Conservation (phyloP, 2,797 vertebrate genomes). For the Onychomys arenicola region DNA sequence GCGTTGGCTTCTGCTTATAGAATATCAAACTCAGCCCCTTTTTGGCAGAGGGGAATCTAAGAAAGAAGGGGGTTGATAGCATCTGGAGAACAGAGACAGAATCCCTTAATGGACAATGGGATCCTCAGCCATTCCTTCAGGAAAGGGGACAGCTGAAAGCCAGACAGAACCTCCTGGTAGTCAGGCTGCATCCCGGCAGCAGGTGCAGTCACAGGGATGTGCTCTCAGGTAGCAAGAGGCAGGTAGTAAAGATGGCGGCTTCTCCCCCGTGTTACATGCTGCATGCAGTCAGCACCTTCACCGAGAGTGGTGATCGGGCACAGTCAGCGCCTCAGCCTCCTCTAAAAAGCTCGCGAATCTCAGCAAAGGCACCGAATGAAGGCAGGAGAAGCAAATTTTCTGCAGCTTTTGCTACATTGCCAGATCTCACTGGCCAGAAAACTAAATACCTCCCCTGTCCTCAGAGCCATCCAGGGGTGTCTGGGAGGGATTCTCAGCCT, state of each 20-base stretch:
- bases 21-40: not conserved
- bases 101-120: not conserved
- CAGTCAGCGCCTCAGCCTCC: not conserved
- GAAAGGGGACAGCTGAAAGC: not conserved
- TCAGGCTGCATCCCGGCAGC: not conserved
- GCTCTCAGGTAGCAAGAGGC: not conserved
- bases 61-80: not conserved
- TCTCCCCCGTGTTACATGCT: not conserved
- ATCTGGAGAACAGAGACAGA: not conserved
- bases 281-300: not conserved
- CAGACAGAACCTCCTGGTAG: not conserved
- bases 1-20: conserved; percentile 20
- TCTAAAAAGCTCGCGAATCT: not conserved
- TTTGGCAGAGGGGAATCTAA: not conserved
- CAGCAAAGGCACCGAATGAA: not conserved
- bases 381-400: not conserved
- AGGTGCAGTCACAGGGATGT: not conserved
- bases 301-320: rapidly evolving
- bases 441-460: not conserved
- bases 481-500: not conserved
- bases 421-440: not conserved
- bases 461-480: not conserved
- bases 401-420: not conserved
- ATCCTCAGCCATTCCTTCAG: not conserved
- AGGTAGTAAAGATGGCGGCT: not conserved